Conservation (phyloP, 2,797 vertebrate species). For the Acipenser transmontanus region DNA sequence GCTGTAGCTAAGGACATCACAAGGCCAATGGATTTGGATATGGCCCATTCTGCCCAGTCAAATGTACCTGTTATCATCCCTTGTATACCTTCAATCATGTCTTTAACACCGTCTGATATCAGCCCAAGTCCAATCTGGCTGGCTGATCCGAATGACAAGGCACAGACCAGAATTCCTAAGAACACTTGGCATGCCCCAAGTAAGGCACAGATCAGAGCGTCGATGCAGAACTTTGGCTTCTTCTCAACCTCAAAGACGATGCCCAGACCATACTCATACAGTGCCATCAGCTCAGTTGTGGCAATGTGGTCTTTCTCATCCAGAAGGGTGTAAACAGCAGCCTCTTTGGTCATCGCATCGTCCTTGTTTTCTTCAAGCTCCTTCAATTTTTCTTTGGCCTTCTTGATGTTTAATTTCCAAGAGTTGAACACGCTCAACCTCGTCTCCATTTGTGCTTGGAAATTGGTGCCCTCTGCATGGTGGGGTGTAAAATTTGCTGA, state of each 20-base stretch:
- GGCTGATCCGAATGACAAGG: slow-evolving; percentile 19
- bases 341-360: slow-evolving; percentile 21
- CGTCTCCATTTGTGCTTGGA: slow-evolving; percentile 25
- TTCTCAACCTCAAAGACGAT: slow-evolving; percentile 31
- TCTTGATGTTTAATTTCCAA: slow-evolving; percentile 21
- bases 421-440: slow-evolving; percentile 26
- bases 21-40: slow-evolving; percentile 29
- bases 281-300: slow-evolving; percentile 21
- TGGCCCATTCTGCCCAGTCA: slow-evolving; percentile 29
- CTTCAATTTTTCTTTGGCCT: slow-evolving; percentile 16
- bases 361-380: slow-evolving; percentile 17
- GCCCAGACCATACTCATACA: slow-evolving; percentile 30
- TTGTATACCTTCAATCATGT: slow-evolving; percentile 24
- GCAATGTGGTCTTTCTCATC: slow-evolving; percentile 16
- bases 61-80: slow-evolving; percentile 30
- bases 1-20: slow-evolving; percentile 24
- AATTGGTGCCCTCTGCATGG: slow-evolving; percentile 17
- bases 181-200: slow-evolving; percentile 25
- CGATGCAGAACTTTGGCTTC: slow-evolving; percentile 25
- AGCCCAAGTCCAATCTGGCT: slow-evolving; percentile 23
- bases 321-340: slow-evolving; percentile 18
- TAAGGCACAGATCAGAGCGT: slow-evolving; percentile 24
- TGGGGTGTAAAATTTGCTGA: slow-evolving; percentile 22
- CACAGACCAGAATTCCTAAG: slow-evolving; percentile 23
- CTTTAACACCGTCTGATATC: slow-evolving; percentile 27